phyloP scores from a whole-genome alignment of 2,113 vertebrate species.

The Silurus glanis region DNA sequence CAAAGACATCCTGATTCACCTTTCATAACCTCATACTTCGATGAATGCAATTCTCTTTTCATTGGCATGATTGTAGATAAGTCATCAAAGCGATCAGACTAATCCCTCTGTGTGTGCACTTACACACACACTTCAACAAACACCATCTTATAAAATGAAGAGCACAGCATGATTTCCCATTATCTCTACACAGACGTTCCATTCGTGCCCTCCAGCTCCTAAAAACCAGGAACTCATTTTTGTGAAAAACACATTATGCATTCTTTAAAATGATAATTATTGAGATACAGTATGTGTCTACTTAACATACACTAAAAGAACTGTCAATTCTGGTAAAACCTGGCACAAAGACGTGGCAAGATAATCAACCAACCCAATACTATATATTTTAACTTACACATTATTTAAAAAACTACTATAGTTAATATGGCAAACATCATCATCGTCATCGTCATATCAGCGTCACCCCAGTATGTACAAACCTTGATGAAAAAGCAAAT shows the following conservation, averaged over 20 bases:
- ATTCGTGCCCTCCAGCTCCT: not conserved
- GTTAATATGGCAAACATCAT: not conserved
- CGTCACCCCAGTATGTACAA: not conserved
- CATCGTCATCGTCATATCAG: not conserved
- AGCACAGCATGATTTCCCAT: not conserved
- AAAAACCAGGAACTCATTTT: not conserved
- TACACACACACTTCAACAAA: not conserved
- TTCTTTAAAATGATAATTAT: not conserved
- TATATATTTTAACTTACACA: not conserved
- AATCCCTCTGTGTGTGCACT: not conserved
- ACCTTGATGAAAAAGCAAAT: not conserved
- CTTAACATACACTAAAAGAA: not conserved
- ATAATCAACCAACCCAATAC: not conserved
- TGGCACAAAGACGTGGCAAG: not conserved
- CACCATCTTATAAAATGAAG: not conserved
- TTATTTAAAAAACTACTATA: not conserved
- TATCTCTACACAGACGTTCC: not conserved
- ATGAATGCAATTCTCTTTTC: not conserved
- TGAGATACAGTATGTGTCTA: not conserved
- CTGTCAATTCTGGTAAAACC: not conserved
- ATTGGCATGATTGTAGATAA: not conserved
- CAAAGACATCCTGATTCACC: not conserved
- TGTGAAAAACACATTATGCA: not conserved
- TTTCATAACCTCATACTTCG: not conserved
- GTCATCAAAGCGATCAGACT: not conserved